Base-by-base conservation (phyloP, 2,888 invertebrate genomes). In the Pyrochroa serraticornis region DNA sequence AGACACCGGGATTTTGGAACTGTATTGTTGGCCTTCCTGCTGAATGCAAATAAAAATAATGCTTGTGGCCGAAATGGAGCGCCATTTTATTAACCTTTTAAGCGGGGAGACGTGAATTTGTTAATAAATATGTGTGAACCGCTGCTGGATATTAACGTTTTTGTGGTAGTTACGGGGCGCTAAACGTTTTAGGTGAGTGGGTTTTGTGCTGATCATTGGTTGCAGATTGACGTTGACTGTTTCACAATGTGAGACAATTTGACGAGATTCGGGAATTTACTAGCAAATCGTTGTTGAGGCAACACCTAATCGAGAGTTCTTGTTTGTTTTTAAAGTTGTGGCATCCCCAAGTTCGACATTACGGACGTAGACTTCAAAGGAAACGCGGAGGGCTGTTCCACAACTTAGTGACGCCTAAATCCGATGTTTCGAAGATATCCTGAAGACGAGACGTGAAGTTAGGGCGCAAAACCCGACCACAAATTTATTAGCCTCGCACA, bases 61-160 rank as follows among this genome's bases (percentile, higher is more conserved):
- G 45, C 51, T 55, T 54, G 44, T 57, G 46, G 45, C 54, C 44
- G 55, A 57, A 53, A 58, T 55, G 66, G 67, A 73, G 73, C 77
- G 78, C 78, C 78, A 79, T 79, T 77, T 77, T 77, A 75, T 71
- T 79, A 78, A 78, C 77, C 77, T 78, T 76, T 75, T 74, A 75
- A 76, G 75, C 74, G 75, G 75, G 75, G 76, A 76, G 72, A 71
- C 67, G 69, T 71, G 68, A 67, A 68, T 71, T 70, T 70, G 58
- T 65, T 63, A 63, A 65, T 62, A 69, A 68, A 66, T 64, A 71
- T 70, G 69, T 68, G 66, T 53, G 34, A 6, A 12, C 31, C 30
- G 33, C 46, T 10, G 47, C 12, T 43, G 41, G 44, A 46, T 44
- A 46, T 22, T 47, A 41, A 10, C 46, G 48, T 61, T 37, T 33